Evolutionary conservation across 2,113 vertebrate genomes (phyloP).

Genomic region (Paramisgurnus dabryanus): DNA sequence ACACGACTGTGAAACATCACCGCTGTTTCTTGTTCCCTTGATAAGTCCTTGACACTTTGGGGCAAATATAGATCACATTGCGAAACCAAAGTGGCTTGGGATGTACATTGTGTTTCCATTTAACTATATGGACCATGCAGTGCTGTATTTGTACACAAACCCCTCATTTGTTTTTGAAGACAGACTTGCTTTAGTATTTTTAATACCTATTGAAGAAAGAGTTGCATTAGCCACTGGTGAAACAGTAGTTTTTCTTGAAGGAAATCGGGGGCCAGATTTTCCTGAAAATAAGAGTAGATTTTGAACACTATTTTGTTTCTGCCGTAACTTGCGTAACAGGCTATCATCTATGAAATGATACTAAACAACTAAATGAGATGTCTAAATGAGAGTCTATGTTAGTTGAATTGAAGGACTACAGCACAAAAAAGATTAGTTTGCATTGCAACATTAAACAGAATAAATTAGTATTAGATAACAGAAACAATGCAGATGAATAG

Average conservation of each 20-base stretch:
- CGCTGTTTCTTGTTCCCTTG: constrained; percentile 59
- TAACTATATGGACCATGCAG: too few species aligned
- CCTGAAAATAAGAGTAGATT: constrained; percentile 74
- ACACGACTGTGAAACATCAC: constrained; percentile 30
- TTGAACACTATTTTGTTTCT: not conserved
- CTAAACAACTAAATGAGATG: not conserved
- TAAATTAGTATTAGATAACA: too few species aligned
- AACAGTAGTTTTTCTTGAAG: constrained; percentile 65
- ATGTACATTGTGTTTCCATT: not conserved
- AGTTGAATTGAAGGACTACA: not conserved
- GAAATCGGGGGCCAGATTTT: constrained; percentile 68
- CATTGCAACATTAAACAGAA: not conserved
- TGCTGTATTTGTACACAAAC: too few species aligned
- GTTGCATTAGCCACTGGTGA: constrained; percentile 72
- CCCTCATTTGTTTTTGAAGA: not conserved
- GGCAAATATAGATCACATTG: constrained; percentile 24
- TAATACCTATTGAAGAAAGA: constrained; percentile 70
- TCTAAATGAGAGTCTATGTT: not conserved
- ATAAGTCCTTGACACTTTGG: constrained; percentile 68
- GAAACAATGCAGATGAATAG: too few species aligned
- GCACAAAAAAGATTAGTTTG: not conserved
- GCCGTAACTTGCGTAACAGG: too few species aligned
- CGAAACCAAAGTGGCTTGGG: constrained; percentile 60
- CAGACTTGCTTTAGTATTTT: constrained; percentile 24
- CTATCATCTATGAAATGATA: not conserved